Evolutionary conservation across 2,113 vertebrate genomes (phyloP), one percentile per base, ranked within the genome.

Genomic region (Hepsetus odoe): DNA sequence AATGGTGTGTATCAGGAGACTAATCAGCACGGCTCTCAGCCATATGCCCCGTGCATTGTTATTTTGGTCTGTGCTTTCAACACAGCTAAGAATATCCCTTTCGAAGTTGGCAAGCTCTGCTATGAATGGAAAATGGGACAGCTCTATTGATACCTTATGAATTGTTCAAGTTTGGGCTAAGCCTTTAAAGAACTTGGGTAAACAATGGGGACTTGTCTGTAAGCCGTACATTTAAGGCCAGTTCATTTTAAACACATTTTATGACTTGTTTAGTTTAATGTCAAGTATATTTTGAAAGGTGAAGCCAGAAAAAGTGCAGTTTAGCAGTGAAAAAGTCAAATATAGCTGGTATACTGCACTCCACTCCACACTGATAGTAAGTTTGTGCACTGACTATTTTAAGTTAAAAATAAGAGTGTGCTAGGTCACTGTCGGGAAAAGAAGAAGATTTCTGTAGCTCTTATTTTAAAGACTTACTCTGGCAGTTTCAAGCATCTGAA

Each of bases 111-210:
- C 69, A 44, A 65, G 32, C 42, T 82, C 16, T 18, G 75, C 42
- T 77, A 30, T 77, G 75, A 73, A 59, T n/a, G 2, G 62, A 82
- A 82, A 82, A 67, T 82, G 70, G 75, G 53, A 46, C 74, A 69
- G 49, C 32, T 68, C 51, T 82, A 74, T 74, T 82, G 69, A 82
- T 77, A 73, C 62, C 68, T 38, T 59, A 5, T 14, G 38, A 80
- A 74, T 74, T 35, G 51, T 68, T 59, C 5, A 51, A 61, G 53
- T 59, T 80, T 74, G 35, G 65, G 38, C 65, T 58, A 35, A 73
- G 61, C 51, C 20, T 22, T 35, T 38, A 53, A 71, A 53, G 53
- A 55, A 72, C 28, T 12, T 56, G n/a, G 10, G 14, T 40, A 38
- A 16, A 58, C 51, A 38, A 72, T 35, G n/a, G 38, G 28, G 22